phyloP scores from a whole-genome alignment of 2,797 vertebrate species.

The Neopelma chrysocephalum region DNA sequence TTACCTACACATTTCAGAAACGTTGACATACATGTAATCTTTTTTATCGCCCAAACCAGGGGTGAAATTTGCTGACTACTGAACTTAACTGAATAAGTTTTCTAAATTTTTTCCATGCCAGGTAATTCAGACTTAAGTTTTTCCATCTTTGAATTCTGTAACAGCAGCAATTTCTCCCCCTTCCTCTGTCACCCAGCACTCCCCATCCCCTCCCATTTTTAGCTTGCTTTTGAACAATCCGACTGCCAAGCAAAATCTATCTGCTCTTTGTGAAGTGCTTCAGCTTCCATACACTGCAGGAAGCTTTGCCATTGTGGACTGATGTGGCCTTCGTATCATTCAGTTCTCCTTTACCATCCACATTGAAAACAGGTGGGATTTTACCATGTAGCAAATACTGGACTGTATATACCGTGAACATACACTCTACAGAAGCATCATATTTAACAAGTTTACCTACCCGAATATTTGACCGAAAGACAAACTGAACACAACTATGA shows the following conservation, averaged over 20 bases:
- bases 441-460: background rate
- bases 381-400: background rate
- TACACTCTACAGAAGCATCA: background rate
- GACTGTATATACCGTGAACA: background rate
- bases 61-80: background rate
- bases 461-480: background rate
- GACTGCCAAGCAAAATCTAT: background rate
- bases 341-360: background rate
- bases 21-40: fast-evolving
- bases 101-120: background rate
- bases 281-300: background rate
- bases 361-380: background rate
- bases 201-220: background rate
- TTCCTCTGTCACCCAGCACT: background rate
- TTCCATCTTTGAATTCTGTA: background rate
- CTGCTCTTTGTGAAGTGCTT: background rate
- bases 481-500: background rate
- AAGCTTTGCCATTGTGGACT: background rate
- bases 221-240: background rate
- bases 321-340: background rate
- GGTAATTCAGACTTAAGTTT: background rate
- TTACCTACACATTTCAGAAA: background rate
- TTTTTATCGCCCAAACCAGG: background rate
- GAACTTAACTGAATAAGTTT: background rate
- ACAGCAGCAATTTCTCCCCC: background rate